Base-by-base conservation (phyloP, 1,140 invertebrate genomes). In the Hylyphantes graminicola region DNA sequence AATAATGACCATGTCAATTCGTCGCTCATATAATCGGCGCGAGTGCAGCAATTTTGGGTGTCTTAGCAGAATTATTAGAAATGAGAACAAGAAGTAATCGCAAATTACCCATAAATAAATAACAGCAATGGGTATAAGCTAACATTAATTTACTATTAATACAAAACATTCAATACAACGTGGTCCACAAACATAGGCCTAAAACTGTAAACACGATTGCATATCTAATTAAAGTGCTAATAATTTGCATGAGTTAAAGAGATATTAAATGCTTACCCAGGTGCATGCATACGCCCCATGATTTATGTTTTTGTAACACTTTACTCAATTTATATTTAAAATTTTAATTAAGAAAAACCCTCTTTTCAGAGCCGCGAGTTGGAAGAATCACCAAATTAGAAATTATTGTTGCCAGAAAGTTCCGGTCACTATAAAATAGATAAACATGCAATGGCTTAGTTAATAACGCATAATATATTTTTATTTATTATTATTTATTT, bases 241-340 rank as follows among this genome's bases (percentile, higher is more conserved):
- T 35, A 35, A 55, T 48, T 67, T 5, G 17, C 6, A 10, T 0
- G 9, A 50, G 9, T 57, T 68, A 51, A 54, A 59, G 65, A 63
- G 35, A 35, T 35, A 35, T 35, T 35, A 35, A 86, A 88, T 85
- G 91, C 90, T 93, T 94, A 97, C 95, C 96, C 96, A 90, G 95
- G 95, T 90, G 95, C 95, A 93, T 98, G 96, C 96, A 98, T 98
- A 93, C 96, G 96, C 95, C 95, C 96, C 96, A 98, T 97, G 91
- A 91, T 94, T n/a, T 74, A 68, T 51, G n/a, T 70, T 70, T 35
- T 35, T 35, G 5, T 35, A 35, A 35, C 35, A 35, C 35, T 35
- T 35, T 35, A 35, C 35, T 35, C 35, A 35, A 35, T 35, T 35
- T 35, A 35, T 35, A 35, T 35, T 35, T 35, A 35, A 35, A 35